phyloP scores from a whole-genome alignment of 2,888 invertebrate species.

The Tineola bisselliella region DNA sequence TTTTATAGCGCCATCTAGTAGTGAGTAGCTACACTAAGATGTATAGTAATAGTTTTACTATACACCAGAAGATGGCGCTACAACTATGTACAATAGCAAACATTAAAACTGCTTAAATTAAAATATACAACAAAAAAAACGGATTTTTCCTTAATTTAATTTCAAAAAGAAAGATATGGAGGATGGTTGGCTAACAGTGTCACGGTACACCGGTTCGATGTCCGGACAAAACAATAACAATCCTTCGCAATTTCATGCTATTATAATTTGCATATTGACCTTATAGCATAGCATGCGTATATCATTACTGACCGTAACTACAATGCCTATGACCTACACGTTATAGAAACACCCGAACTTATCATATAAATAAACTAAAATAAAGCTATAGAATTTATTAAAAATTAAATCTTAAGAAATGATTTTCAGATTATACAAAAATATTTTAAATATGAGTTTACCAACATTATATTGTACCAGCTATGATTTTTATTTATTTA shows the following conservation, averaged over 20 bases:
- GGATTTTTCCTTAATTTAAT: neutral
- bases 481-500: too few relatives aligned
- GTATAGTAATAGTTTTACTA: slow-evolving; percentile 8
- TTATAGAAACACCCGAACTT: slow-evolving; percentile 3
- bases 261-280: neutral
- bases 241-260: slow-evolving; percentile 2
- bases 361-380: too few relatives aligned
- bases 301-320: too few relatives aligned
- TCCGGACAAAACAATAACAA: neutral
- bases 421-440: too few relatives aligned
- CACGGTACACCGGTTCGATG: slow-evolving; percentile 1
- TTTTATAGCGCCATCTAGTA: slow-evolving; percentile 27
- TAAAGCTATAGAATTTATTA: too few relatives aligned
- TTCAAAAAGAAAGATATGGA: neutral
- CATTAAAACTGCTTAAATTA: too few relatives aligned
- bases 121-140: too few relatives aligned
- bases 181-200: neutral
- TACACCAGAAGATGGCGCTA: neutral
- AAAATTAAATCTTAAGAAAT: too few relatives aligned
- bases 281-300: too few relatives aligned
- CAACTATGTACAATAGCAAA: neutral
- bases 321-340: neutral
- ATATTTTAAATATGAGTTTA: too few relatives aligned
- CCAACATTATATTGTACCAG: too few relatives aligned
- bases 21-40: slow-evolving; percentile 14